phyloP scores from a whole-genome alignment of 2,888 invertebrate species.

The Pollenia griseotomentosa region DNA sequence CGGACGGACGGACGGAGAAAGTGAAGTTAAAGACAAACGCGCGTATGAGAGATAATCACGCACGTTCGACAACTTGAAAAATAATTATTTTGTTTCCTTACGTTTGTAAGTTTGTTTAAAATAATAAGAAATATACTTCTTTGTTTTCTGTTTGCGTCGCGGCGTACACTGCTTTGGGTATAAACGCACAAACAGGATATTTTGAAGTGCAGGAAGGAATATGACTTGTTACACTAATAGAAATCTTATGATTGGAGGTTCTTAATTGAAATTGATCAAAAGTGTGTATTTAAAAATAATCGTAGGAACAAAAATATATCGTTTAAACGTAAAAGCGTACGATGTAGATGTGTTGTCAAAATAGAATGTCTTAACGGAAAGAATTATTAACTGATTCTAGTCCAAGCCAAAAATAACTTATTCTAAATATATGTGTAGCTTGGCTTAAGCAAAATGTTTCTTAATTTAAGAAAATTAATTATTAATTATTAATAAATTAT shows the following conservation, averaged over 20 bases:
- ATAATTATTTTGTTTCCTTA: slow-evolving; percentile 71
- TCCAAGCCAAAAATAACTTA: too few species aligned
- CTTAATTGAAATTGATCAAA: too few species aligned
- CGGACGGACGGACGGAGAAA: not conserved
- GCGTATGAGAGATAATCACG: slow-evolving; percentile 71
- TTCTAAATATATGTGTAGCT: too few species aligned
- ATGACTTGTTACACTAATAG: slow-evolving; percentile 7
- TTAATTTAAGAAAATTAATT: too few species aligned
- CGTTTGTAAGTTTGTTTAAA: slow-evolving; percentile 46
- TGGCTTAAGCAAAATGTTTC: too few species aligned
- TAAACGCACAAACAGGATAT: slow-evolving; percentile 6
- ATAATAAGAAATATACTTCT: not conserved
- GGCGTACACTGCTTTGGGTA: not conserved
- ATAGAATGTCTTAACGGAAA: too few species aligned
- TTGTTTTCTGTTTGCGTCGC: not conserved
- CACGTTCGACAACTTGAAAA: slow-evolving; percentile 76
- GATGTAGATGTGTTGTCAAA: too few species aligned
- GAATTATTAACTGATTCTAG: too few species aligned
- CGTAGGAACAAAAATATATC: too few species aligned
- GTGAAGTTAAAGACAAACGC: slow-evolving; percentile 22
- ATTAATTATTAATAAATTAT: too few species aligned
- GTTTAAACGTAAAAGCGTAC: too few species aligned
- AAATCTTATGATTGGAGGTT: slow-evolving; percentile 11
- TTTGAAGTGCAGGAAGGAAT: not conserved
- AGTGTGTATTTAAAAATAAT: too few species aligned